phyloP scores from a whole-genome alignment of 2,888 invertebrate species.

The Watsonalla binaria region DNA sequence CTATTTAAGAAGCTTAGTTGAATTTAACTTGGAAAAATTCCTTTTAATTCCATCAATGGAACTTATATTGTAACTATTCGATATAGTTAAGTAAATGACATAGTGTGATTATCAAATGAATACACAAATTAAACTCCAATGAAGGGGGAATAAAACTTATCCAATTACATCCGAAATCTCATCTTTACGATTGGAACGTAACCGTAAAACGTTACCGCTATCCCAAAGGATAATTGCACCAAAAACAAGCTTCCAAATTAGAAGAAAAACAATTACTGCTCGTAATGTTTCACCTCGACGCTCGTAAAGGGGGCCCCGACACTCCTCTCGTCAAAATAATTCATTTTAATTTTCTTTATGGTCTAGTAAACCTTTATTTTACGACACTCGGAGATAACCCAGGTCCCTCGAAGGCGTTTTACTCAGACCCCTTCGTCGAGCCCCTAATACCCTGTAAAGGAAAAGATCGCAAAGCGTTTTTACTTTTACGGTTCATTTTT shows the following conservation, averaged over 20 bases:
- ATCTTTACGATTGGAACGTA: neutral
- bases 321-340: slow-evolving; percentile 77
- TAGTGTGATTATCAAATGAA: no score
- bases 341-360: slow-evolving; percentile 80
- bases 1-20: no score
- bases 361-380: slow-evolving; percentile 78
- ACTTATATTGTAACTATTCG: no score
- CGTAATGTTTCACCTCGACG: slow-evolving; percentile 62
- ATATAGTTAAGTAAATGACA: no score
- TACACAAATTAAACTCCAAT: neutral
- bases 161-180: neutral
- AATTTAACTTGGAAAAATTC: no score
- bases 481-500: slow-evolving; percentile 14
- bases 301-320: slow-evolving; percentile 45
- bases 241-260: slow-evolving; percentile 31
- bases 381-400: slow-evolving; percentile 72
- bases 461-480: slow-evolving; percentile 8
- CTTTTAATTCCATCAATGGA: no score
- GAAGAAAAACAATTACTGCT: slow-evolving; percentile 60
- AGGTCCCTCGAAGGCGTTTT: slow-evolving; percentile 70
- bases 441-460: slow-evolving; percentile 18
- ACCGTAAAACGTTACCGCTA: neutral
- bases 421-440: slow-evolving; percentile 45
- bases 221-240: slow-evolving; percentile 16
- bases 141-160: neutral